phyloP scores from a whole-genome alignment of 2,113 vertebrate species.

The Epinephelus cyanopodus region DNA sequence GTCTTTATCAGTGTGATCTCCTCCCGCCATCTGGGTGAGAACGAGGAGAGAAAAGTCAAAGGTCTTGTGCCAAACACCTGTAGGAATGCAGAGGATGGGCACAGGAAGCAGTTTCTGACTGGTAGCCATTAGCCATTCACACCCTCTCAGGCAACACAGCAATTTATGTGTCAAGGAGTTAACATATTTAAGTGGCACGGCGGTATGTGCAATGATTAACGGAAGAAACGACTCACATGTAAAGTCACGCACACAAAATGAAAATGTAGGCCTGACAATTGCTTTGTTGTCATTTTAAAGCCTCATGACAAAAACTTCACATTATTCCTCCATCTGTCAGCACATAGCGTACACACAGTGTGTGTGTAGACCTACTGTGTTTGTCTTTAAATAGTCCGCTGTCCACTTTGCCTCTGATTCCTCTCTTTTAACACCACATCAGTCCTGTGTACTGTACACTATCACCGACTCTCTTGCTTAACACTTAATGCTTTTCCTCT shows the following conservation, averaged over 20 bases:
- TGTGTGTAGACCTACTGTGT: neutral
- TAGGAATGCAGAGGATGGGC: constrained; percentile 62
- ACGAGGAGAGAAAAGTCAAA: constrained; percentile 61
- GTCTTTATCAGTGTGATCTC: constrained; percentile 30
- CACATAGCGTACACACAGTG: neutral
- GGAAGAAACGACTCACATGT: constrained; percentile 26
- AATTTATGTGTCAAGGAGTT: constrained; percentile 63
- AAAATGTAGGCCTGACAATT: constrained; percentile 13
- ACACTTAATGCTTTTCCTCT: constrained; percentile 47
- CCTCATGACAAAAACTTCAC: neutral
- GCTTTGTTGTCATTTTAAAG: constrained; percentile 7
- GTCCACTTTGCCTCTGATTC: constrained; percentile 27
- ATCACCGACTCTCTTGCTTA: constrained; percentile 27
- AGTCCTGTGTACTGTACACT: constrained; percentile 19
- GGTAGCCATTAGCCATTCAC: constrained; percentile 41
- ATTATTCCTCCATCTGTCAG: constrained; percentile 6
- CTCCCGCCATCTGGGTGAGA: constrained; percentile 34
- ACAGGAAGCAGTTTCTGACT: constrained; percentile 2
- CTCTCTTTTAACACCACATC: constrained; percentile 52
- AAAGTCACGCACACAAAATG: constrained; percentile 44
- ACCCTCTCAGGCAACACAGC: constrained; percentile 44
- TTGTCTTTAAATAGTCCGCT: constrained; percentile 1
- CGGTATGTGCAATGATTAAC: constrained; percentile 42
- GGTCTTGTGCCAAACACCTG: constrained; percentile 58
- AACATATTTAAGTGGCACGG: constrained; percentile 47